Base-by-base conservation (phyloP, 2,888 invertebrate species). In the Phorcus lineatus region DNA sequence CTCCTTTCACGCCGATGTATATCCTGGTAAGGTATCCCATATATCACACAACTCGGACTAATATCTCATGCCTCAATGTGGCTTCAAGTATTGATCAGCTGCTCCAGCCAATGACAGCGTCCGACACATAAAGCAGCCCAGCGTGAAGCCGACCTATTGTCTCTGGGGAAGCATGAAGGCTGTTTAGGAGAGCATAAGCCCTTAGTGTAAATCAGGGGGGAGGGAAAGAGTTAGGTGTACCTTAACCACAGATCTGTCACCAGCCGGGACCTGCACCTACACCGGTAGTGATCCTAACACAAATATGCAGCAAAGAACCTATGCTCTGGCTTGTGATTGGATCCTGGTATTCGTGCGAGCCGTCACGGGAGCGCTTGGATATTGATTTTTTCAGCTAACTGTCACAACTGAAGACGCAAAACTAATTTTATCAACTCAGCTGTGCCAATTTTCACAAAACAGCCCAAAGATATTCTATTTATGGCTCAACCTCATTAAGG, bases 391-490 rank as follows among this genome's bases (percentile, higher is more conserved):
- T 62, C 62, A 62, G 62, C 62, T 28, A 62, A 62, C 62, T 62
- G 62, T 62, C 62, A 62, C 62, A 62, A 24, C 24, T 28, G 62
- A 62, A 28, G 62, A 62, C 28, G 62, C 62, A 62, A 62, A 47
- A 62, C 62, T 62, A 62, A 62, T 62, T 62, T 62, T 62, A 62
- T 62, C 62, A 62, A 28, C 62, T 62, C 28, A 62, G 62, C 28
- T 62, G 62, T 24, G 62, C 24, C 62, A 62, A 62, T 62, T 62
- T 62, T 62, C 62, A 62, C 62, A 62, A 62, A 62, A 62, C 62
- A 62, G 62, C 62, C 62, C 62, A 62, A 62, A 62, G 62, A 62
- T 17, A n/a, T 62, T 62, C 62, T 62, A 62, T 62, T 62, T 62
- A 22, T 62, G 62, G 62, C 62, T 62, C 24, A 22, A 11, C 16